Evolutionary conservation across 2,113 vertebrate species (phyloP).

Genomic region (Micromys minutus): DNA sequence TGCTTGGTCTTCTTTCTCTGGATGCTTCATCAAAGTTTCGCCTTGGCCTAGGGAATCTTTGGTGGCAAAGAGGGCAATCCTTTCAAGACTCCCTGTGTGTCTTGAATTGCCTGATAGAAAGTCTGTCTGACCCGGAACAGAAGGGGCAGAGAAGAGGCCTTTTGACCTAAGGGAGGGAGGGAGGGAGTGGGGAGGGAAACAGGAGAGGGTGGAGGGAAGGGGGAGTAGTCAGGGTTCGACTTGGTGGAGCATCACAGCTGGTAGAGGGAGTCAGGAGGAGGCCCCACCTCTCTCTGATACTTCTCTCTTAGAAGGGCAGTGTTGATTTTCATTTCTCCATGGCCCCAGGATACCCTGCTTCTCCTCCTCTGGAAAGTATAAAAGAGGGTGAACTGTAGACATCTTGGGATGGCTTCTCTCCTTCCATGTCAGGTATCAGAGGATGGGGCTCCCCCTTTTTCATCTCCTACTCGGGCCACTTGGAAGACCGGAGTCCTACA

Average conservation of each 20-base stretch:
- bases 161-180: background rate
- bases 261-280: background rate
- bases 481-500: background rate
- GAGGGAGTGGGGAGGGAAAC: background rate
- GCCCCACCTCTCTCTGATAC: background rate
- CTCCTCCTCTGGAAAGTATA: background rate
- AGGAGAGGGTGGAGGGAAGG: too few species aligned
- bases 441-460: background rate
- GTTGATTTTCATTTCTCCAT: background rate
- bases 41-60: background rate
- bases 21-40: background rate
- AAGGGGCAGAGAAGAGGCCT: background rate
- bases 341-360: background rate
- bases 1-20: background rate
- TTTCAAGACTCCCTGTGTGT: background rate
- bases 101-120: background rate
- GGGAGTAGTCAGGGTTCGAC: rapidly evolving
- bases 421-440: background rate
- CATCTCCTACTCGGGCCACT: background rate
- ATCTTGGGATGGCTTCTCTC: background rate
- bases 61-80: background rate
- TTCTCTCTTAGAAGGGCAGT: background rate
- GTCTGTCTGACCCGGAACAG: background rate
- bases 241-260: background rate
- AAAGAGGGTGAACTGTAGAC: background rate